Evolutionary conservation across 1,140 invertebrate species (phyloP).

Genomic region (Sesamia nonagrioides): DNA sequence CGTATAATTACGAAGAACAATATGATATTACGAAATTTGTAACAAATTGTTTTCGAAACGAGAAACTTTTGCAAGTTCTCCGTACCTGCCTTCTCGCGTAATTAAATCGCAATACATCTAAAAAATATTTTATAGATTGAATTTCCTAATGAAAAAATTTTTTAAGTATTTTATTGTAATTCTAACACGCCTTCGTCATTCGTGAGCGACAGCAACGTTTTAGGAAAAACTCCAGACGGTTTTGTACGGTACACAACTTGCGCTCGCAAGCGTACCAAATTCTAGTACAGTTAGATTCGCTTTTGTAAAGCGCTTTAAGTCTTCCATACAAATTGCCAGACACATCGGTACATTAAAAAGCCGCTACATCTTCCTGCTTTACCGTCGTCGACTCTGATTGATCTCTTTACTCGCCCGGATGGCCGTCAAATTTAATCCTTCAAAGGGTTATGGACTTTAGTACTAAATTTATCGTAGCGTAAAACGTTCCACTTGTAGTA

Average conservation of each 20-base stretch:
- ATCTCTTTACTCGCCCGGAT: constrained; percentile 58
- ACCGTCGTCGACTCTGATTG: constrained; percentile 55
- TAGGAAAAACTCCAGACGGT: background rate
- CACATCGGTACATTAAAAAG: constrained; percentile 10
- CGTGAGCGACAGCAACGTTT: background rate
- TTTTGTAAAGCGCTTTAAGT: constrained; percentile 11
- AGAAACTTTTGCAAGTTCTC: constrained; percentile 26
- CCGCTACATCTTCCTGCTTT: constrained; percentile 40
- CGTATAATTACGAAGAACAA: constrained; percentile 37
- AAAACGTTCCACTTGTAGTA: background rate
- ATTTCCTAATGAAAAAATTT: background rate
- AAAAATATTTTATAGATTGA: background rate
- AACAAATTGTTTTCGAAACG: constrained; percentile 45
- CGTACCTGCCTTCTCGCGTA: background rate
- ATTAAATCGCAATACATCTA: background rate
- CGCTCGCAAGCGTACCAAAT: constrained; percentile 13
- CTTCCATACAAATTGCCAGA: constrained; percentile 29
- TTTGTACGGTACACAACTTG: background rate
- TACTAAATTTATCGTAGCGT: constrained; percentile 50
- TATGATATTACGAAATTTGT: constrained; percentile 43
- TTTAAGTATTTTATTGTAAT: background rate
- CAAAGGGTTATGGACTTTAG: constrained; percentile 64
- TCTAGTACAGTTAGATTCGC: constrained; percentile 25
- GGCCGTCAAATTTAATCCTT: constrained; percentile 58
- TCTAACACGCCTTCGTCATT: background rate